Percentiles rank a stretch among this genome's conserved stretches.
Evolutionary conservation across 2,113 vertebrate species (phyloP).

Genomic region (Pangasianodon gigas): DNA sequence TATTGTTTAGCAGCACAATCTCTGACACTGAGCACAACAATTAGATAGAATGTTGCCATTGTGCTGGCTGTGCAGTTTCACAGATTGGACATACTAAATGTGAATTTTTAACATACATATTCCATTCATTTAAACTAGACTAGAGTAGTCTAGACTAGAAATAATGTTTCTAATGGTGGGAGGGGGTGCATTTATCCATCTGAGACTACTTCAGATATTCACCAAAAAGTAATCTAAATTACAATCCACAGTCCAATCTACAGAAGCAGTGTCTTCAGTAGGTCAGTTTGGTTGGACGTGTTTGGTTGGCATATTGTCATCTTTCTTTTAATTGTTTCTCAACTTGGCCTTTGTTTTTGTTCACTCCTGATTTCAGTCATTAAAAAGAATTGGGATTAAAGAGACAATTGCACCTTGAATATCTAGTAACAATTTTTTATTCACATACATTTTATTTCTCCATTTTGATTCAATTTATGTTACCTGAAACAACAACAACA

Average conservation of each 20-base stretch:
- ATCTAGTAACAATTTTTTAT: not conserved
- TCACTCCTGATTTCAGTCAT: not conserved
- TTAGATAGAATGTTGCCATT: not conserved
- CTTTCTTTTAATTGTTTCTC: not conserved
- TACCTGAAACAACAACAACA: not conserved
- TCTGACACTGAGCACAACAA: slow-evolving; percentile 3
- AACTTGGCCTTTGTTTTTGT: not conserved
- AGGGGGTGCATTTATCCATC: not conserved
- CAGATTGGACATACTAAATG: not conserved
- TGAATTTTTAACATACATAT: not conserved
- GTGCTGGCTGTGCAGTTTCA: not conserved
- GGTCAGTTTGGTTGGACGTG: not conserved
- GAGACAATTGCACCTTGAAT: not conserved
- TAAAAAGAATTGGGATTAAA: slow-evolving; percentile 9
- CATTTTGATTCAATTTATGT: not conserved
- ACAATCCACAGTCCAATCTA: not conserved
- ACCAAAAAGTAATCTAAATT: not conserved
- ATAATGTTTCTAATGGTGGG: not conserved
- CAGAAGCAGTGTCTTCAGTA: slow-evolving; percentile 8
- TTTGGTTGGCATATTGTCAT: not conserved
- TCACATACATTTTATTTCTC: not conserved
- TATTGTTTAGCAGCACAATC: slow-evolving; percentile 2
- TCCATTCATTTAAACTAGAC: not conserved
- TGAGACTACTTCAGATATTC: not conserved
- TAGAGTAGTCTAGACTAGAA: no score